Conservation (phyloP, 2,797 vertebrate genomes). For the Astyanax mexicanus region DNA sequence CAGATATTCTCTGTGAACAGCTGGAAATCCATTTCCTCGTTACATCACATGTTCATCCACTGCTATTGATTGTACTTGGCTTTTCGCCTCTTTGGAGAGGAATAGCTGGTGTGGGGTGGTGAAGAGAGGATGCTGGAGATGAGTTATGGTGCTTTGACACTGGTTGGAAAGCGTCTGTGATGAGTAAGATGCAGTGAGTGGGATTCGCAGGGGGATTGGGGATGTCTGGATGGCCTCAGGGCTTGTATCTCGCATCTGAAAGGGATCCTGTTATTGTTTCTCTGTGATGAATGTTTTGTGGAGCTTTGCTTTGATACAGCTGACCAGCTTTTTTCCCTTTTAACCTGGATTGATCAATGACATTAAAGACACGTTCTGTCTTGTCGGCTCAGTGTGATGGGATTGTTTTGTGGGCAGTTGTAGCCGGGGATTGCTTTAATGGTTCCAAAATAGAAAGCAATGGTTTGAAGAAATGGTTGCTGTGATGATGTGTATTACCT, state of each 20-base stretch:
- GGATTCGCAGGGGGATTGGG: conserved; percentile 6
- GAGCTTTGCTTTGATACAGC: conserved; percentile 6
- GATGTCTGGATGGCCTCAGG: conserved; percentile 30
- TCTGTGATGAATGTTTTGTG: conserved; percentile 22
- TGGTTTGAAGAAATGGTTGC: not conserved
- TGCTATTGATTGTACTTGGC: conserved; percentile 25
- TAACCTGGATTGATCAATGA: not conserved
- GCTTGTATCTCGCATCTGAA: conserved; percentile 4
- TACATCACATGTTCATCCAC: conserved; percentile 13
- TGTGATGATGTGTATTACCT: not conserved
- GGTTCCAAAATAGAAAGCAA: not conserved
- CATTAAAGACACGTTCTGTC: conserved; percentile 8
- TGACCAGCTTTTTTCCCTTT: conserved; percentile 7
- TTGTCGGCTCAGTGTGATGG: not conserved
- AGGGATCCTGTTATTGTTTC: conserved; percentile 24
- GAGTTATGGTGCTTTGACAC: conserved; percentile 25
- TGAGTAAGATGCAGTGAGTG: conserved; percentile 19
- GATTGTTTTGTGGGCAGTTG: not conserved
- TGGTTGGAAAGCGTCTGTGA: conserved; percentile 16
- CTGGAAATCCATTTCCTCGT: conserved; percentile 29
- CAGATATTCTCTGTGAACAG: conserved; percentile 1
- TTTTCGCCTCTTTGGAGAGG: conserved; percentile 2
- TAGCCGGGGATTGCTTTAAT: not conserved
- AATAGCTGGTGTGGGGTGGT: not conserved
- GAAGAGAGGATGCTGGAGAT: not conserved